A percentile compares a stretch with the other conserved stretches of the same genome.
Evolutionary conservation across 2,888 invertebrate species (phyloP).

Genomic region (Meliscaeva auricollis): DNA sequence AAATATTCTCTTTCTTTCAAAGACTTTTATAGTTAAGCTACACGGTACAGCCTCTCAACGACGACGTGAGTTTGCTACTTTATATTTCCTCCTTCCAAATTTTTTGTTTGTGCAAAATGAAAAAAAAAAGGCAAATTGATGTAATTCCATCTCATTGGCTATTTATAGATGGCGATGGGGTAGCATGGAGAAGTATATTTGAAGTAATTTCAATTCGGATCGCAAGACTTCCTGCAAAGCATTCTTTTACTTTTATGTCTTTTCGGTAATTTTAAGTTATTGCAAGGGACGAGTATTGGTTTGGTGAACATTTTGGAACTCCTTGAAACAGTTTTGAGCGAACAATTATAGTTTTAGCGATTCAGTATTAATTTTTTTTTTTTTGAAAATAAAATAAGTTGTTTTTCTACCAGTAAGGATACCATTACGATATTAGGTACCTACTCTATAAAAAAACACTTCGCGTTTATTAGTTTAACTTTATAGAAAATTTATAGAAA

Average conservation of each 20-base stretch:
- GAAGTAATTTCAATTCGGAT: constrained; percentile 65
- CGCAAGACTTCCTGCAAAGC: constrained; percentile 43
- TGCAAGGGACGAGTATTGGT: background rate
- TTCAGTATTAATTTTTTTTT: no score
- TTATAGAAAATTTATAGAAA: background rate
- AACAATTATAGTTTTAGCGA: background rate
- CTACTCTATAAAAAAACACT: background rate
- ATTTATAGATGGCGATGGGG: constrained; percentile 38
- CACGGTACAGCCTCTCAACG: no score
- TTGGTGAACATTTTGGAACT: background rate
- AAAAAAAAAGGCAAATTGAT: constrained; percentile 48
- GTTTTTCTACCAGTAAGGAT: no score
- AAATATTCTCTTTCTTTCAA: background rate
- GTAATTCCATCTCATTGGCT: constrained; percentile 66
- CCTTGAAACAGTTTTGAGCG: background rate
- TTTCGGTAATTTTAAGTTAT: constrained; percentile 41
- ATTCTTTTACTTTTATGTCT: constrained; percentile 52
- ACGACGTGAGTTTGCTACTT: background rate
- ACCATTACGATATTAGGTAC: no score
- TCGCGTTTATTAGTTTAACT: background rate
- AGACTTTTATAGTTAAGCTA: background rate
- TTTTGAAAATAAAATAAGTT: no score
- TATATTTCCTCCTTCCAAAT: background rate
- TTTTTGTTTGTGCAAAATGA: background rate
- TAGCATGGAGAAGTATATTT: constrained; percentile 40